Conservation (phyloP, 2,797 vertebrate genomes). For the Peromyscus attwateri region DNA sequence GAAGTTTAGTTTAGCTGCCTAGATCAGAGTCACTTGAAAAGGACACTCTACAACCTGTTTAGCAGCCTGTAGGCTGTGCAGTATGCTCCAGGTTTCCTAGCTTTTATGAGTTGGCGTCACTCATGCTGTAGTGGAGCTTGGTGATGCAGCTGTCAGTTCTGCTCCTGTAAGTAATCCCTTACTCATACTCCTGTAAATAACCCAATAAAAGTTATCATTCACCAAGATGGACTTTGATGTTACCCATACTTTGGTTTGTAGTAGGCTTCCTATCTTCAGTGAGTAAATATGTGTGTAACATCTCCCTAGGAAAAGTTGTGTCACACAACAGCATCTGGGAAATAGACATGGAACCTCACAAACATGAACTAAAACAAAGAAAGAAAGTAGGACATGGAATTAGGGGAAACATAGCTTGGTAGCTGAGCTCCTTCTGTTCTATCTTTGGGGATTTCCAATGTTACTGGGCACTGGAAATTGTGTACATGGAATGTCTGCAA, state of each 20-base stretch:
- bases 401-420: neutral
- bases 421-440: neutral
- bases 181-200: neutral
- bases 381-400: neutral
- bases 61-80: neutral
- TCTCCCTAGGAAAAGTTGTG: neutral
- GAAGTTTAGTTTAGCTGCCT: no score
- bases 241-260: neutral
- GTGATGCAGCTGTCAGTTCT: neutral
- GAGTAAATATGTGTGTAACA: no score
- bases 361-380: neutral
- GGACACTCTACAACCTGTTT: no score
- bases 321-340: neutral
- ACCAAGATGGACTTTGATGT: neutral
- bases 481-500: constrained; percentile 17
- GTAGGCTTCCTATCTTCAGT: neutral
- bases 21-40: neutral
- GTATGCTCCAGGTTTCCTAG: neutral
- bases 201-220: neutral
- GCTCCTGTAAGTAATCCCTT: neutral
- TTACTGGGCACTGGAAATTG: constrained; percentile 32
- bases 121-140: neutral
- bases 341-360: neutral
- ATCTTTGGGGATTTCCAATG: constrained; percentile 42
- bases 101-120: neutral